phyloP scores from a whole-genome alignment of 2,113 vertebrate genomes.

The Mastomys coucha region DNA sequence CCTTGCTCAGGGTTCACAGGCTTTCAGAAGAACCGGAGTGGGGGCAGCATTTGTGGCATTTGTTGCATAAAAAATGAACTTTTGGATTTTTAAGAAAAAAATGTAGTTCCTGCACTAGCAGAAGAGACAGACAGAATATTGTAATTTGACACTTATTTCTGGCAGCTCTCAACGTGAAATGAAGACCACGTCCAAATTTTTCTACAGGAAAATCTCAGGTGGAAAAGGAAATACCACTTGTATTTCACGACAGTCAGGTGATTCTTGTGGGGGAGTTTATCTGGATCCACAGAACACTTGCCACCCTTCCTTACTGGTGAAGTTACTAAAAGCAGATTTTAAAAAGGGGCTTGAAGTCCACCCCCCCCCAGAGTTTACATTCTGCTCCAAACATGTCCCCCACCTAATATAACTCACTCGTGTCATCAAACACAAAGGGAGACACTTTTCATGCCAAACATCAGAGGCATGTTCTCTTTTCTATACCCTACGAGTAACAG shows the following conservation, averaged over 20 bases:
- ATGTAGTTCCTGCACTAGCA: not conserved
- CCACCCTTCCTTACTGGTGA: constrained; percentile 29
- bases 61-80: not conserved
- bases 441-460: constrained; percentile 87
- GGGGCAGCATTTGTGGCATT: not conserved
- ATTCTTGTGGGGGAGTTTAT: constrained; percentile 10
- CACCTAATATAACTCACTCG: constrained; percentile 83
- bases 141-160: constrained; percentile 62
- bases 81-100: not conserved
- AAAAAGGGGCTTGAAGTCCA: constrained; percentile 65
- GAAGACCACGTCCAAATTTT: constrained; percentile 19
- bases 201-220: constrained; percentile 57
- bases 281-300: not conserved
- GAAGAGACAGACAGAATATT: constrained; percentile 52
- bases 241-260: constrained; percentile 58
- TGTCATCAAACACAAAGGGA: constrained; percentile 89
- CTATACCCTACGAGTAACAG: constrained; percentile 83
- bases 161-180: not conserved
- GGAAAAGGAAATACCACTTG: not conserved
- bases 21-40: not conserved
- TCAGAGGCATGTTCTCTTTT: constrained; percentile 84
- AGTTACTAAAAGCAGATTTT: constrained; percentile 70
- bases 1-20: not conserved
- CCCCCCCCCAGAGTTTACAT: constrained; percentile 79
- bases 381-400: constrained; percentile 82